A percentile compares a stretch with the other conserved stretches of the same genome.
Conservation (phyloP, 2,797 vertebrate genomes). For the Spinus pinus region DNA sequence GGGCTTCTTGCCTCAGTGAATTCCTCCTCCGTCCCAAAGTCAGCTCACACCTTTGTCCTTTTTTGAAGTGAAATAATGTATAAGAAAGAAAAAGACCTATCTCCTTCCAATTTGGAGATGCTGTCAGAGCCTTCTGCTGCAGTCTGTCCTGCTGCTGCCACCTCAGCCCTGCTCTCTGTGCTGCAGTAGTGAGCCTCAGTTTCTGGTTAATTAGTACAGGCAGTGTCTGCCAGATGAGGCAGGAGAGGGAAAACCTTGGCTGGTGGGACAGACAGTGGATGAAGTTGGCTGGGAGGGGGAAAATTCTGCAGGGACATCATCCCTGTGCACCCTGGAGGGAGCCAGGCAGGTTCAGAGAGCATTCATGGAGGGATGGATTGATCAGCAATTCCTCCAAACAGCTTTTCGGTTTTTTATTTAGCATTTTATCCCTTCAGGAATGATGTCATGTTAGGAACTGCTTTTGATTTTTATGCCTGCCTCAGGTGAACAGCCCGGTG, state of each 20-base stretch:
- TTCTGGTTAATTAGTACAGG: background rate
- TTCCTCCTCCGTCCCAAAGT: background rate
- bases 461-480: background rate
- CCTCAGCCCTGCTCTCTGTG: rapidly evolving
- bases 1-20: background rate
- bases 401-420: too few relatives aligned
- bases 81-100: background rate
- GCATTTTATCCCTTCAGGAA: background rate
- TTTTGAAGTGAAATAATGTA: background rate
- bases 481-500: rapidly evolving
- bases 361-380: background rate
- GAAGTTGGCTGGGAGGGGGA: background rate
- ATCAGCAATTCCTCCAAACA: background rate
- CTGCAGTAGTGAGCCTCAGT: background rate
- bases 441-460: rapidly evolving
- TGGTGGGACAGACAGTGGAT: rapidly evolving
- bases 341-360: background rate
- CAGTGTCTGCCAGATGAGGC: background rate
- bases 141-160: rapidly evolving
- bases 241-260: background rate
- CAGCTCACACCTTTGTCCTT: background rate
- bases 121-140: background rate
- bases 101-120: background rate
- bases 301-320: rapidly evolving
- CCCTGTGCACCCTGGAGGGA: rapidly evolving